These are phyloP conservation scores for Cataglyphis livida DNA, from an alignment of 2,888 invertebrate genomes.

Conservation along the genomic window DNA sequence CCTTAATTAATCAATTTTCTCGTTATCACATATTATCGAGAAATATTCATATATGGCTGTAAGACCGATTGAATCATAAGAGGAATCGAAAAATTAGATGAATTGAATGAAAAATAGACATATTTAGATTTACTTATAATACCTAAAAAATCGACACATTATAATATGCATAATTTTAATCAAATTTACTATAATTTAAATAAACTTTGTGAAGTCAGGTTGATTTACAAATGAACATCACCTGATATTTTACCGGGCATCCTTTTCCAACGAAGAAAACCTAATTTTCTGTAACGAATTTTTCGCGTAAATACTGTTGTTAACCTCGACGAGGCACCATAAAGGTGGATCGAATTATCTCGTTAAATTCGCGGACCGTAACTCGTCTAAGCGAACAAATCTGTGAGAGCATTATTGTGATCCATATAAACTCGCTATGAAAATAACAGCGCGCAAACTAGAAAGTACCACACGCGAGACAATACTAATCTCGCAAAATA, in stretches of 20 bases:
- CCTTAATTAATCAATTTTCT: slow-evolving; percentile 14
- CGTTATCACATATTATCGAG: background rate
- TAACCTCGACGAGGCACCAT: background rate
- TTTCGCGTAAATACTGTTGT: slow-evolving; percentile 8
- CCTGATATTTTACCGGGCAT: background rate
- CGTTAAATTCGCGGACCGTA: background rate
- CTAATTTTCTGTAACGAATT: slow-evolving; percentile 9
- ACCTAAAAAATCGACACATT: background rate
- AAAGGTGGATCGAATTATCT: slow-evolving; percentile 31
- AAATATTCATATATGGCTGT: background rate
- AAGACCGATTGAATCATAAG: background rate
- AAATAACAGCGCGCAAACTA: background rate
- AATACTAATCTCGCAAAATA: slow-evolving; percentile 22
- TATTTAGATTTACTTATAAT: background rate
- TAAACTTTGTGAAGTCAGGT: slow-evolving; percentile 11
- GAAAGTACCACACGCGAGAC: background rate
- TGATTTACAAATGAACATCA: slow-evolving; percentile 5
- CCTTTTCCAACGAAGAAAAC: background rate
- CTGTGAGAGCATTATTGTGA: background rate
- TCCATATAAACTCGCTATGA: background rate
- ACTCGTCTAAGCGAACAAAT: slow-evolving; percentile 20
- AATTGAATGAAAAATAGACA: background rate
- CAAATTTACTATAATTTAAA: background rate
- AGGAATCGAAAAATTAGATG: background rate
- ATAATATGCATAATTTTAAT: background rate